Evolutionary conservation across 2,113 vertebrate genomes (phyloP).

Genomic region (Salminus brasiliensis): DNA sequence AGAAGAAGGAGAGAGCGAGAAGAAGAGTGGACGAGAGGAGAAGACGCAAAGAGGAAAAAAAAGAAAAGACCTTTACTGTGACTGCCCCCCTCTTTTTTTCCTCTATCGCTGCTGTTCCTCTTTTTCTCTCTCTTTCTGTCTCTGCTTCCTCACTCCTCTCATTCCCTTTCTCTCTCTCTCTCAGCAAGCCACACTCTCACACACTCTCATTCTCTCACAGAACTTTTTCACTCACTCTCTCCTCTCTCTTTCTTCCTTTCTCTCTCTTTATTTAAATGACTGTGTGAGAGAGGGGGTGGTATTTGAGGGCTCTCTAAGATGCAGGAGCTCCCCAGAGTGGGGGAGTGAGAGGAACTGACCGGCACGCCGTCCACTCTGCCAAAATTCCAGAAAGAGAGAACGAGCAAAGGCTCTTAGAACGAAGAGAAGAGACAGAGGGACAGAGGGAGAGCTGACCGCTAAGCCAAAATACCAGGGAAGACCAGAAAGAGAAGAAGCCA

Average conservation of each 20-base stretch:
- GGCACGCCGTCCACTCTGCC: constrained; percentile 2
- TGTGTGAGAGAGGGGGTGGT: constrained; percentile 72
- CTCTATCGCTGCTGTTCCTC: constrained; percentile 33
- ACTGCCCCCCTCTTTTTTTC: constrained; percentile 66
- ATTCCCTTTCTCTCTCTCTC: constrained; percentile 63
- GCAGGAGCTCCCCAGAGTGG: constrained; percentile 63
- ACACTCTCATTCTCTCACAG: constrained; percentile 29
- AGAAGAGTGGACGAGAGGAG: constrained; percentile 23
- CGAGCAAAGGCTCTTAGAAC: not conserved
- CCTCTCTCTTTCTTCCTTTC: constrained; percentile 45
- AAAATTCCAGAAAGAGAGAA: constrained; percentile 26
- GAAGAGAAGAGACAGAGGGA: not conserved
- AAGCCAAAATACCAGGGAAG: not conserved
- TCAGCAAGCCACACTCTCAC: constrained; percentile 32
- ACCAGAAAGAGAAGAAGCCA: not conserved
- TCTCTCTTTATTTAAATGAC: constrained; percentile 68
- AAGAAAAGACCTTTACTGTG: constrained; percentile 58
- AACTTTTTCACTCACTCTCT: constrained; percentile 40
- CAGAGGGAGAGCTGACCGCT: too few relatives aligned
- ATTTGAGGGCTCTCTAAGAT: constrained; percentile 71
- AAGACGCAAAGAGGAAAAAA: constrained; percentile 51
- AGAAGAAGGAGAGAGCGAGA: constrained; percentile 59
- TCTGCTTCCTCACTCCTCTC: constrained; percentile 60
- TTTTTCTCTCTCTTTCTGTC: constrained; percentile 61
- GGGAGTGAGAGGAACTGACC: constrained; percentile 41